phyloP scores from a whole-genome alignment of 2,888 invertebrate genomes.

The Microplitis manilae region DNA sequence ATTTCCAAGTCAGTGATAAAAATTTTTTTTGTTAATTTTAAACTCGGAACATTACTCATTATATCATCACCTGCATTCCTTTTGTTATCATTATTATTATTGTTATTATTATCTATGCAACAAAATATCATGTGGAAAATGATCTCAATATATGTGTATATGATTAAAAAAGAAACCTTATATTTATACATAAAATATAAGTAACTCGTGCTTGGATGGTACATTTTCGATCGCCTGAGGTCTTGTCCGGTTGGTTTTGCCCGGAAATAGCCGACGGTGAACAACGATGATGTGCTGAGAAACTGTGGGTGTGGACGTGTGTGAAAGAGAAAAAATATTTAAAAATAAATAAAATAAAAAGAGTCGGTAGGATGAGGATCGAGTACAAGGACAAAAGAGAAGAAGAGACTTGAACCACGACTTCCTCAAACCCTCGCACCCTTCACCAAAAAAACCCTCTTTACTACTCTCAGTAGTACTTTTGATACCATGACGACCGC shows the following conservation, averaged over 20 bases:
- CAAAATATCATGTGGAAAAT: too few relatives aligned
- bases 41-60: too few relatives aligned
- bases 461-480: constrained; percentile 12
- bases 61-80: too few relatives aligned
- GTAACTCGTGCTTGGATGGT: constrained; percentile 41
- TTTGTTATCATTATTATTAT: too few relatives aligned
- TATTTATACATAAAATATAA: constrained; percentile 13
- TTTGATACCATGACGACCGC: constrained; percentile 53
- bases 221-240: constrained; percentile 35
- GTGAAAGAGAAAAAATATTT: constrained; percentile 7
- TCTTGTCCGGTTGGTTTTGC: constrained; percentile 37
- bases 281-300: constrained; percentile 32
- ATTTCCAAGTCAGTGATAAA: neutral
- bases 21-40: neutral
- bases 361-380: neutral
- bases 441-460: constrained; percentile 39
- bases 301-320: neutral
- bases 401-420: constrained; percentile 32
- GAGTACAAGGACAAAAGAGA: neutral
- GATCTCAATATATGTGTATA: neutral
- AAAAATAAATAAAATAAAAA: neutral
- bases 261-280: constrained; percentile 48
- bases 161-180: constrained; percentile 8
- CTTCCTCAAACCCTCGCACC: constrained; percentile 45
- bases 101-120: too few relatives aligned